Conservation (phyloP, 2,113 vertebrate genomes). For the Phocoena phocoena region DNA sequence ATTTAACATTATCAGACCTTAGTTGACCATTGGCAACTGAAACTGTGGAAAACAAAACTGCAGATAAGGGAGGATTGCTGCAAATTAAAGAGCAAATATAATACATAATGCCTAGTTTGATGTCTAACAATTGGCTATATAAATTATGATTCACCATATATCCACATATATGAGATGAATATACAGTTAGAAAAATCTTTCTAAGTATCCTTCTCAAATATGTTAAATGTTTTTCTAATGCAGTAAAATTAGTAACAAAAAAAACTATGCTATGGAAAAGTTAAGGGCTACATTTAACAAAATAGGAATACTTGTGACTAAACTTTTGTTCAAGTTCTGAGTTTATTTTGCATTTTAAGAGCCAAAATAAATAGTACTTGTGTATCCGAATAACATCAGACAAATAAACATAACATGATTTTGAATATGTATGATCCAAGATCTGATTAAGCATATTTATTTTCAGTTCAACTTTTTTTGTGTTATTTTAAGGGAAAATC, state of each 20-base stretch:
- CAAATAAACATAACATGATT: neutral
- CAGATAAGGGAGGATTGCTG: neutral
- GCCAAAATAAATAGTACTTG: neutral
- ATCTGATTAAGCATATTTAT: neutral
- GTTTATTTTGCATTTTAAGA: neutral
- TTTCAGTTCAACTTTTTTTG: neutral
- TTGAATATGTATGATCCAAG: neutral
- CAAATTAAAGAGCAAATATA: neutral
- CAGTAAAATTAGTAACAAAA: neutral
- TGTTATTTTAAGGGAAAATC: neutral
- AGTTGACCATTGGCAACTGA: neutral
- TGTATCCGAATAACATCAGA: neutral
- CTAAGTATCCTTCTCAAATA: neutral
- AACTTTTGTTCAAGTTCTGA: neutral
- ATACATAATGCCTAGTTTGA: neutral
- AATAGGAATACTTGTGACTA: neutral
- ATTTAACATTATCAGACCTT: neutral
- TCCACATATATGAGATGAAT: neutral
- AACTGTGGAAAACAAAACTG: neutral
- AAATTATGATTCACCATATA: neutral
- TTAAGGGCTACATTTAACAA: constrained; percentile 23
- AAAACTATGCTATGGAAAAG: neutral
- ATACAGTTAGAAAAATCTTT: neutral
- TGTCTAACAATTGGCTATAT: neutral
- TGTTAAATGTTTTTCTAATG: neutral